Evolutionary conservation across 2,113 vertebrate species (phyloP), one percentile per base, ranked within the genome.

Genomic region (Rhagologus leucostigma): DNA sequence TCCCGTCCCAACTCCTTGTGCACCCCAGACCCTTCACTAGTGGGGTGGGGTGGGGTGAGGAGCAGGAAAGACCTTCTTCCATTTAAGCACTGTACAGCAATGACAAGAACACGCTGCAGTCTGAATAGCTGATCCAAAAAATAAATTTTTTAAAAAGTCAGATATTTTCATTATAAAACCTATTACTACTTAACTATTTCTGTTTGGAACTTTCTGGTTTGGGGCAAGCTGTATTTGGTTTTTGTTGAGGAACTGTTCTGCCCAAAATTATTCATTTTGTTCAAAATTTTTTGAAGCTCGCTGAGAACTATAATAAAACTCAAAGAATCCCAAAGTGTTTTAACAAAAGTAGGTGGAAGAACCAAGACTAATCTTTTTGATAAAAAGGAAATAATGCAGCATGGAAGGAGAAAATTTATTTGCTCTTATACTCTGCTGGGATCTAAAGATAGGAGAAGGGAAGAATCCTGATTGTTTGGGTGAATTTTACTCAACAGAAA

Each of bases 21-120:
- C 18, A 50, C 8, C 17, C 3, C 32, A 81, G 22, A 13, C 4
- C 20, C 5, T 10, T 32, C 2, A 2, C 26, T 56, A 6, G 7
- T 9, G 11, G 11, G 6, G 5, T 9, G 11, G 10, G 6, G 5
- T 68, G 33, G 7, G 7, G 4, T 47, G n/a, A 68, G 13, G 2
- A 32, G 26, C 10, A 56, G 56, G 13, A 77, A 29, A 23, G 8
- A 26, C 3, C 4, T 69, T 49, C 32, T 27, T 42, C 7, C 22
- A 9, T 56, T 53, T 63, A 49, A 69, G 4, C 12, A 27, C 10
- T 23, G 12, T 37, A 21, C n/a, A 68, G 14, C 22, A 41, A 32
- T 19, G 55, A 23, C 1, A 16, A 69, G 32, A 15, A 22, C 11
- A 30, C 2, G 1, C 6, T 41, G 14, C 10, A 41, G 7, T 60